phyloP scores from a whole-genome alignment of 1,140 invertebrate genomes.

The Anagrus nilaparvatae region DNA sequence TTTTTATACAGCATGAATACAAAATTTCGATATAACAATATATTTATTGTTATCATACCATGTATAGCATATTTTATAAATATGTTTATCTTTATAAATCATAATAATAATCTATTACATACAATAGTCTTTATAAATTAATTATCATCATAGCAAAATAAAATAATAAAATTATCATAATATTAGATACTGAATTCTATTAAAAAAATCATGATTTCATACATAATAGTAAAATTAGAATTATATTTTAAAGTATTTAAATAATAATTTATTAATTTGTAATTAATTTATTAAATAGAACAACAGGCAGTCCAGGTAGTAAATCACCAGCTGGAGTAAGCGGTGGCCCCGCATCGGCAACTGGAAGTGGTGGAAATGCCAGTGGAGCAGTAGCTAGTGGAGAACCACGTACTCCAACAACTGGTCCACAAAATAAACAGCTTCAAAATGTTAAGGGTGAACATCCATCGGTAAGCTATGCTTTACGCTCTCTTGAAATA shows the following conservation, averaged over 20 bases:
- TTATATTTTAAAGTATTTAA: neutral
- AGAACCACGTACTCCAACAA: conserved; percentile 56
- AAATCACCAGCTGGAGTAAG: conserved; percentile 48
- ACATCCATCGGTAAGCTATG: conserved; percentile 61
- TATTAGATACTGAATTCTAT: too few species aligned
- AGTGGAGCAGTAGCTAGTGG: conserved; percentile 31
- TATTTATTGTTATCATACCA: too few species aligned
- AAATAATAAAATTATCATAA: too few species aligned
- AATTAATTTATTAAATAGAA: conserved; percentile 37
- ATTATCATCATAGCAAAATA: too few species aligned
- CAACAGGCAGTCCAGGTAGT: conserved; percentile 58
- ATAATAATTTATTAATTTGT: neutral
- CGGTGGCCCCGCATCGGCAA: conserved; percentile 24
- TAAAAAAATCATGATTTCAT: too few species aligned
- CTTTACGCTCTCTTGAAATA: conserved; percentile 3
- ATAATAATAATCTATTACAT: too few species aligned
- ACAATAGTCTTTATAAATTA: too few species aligned
- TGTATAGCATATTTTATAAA: too few species aligned
- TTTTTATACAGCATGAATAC: too few species aligned
- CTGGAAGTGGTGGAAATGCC: conserved; percentile 33
- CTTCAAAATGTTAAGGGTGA: conserved; percentile 68
- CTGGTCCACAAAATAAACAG: conserved; percentile 56
- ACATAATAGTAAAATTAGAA: too few species aligned
- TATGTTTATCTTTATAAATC: too few species aligned
- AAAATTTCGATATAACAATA: too few species aligned